Conservation (phyloP, 2,113 vertebrate species). For the Pseudopipra pipra region DNA sequence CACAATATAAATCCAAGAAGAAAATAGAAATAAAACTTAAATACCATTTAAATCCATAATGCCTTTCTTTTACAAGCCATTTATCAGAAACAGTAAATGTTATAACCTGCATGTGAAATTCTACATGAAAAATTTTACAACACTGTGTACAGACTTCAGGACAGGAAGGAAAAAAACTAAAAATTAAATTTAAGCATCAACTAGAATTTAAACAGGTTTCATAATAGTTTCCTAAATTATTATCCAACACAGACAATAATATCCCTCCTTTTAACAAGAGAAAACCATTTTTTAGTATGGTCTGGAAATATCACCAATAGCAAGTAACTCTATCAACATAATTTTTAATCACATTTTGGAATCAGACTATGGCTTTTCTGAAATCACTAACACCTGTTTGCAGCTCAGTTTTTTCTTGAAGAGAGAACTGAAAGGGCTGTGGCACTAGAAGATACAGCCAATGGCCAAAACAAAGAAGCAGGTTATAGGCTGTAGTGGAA, state of each 20-base stretch:
- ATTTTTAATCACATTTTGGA: not conserved
- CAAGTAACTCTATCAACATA: not conserved
- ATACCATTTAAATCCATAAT: not conserved
- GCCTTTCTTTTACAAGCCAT: not conserved
- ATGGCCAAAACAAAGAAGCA: not conserved
- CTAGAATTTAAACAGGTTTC: not conserved
- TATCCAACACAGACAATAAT: not conserved
- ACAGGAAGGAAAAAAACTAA: not conserved
- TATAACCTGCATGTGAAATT: not conserved
- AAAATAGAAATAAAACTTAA: slow-evolving; percentile 32
- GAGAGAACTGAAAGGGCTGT: not conserved
- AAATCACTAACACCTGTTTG: not conserved
- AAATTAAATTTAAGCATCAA: not conserved
- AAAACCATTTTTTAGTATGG: not conserved
- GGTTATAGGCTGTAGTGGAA: not conserved
- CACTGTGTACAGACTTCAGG: not conserved
- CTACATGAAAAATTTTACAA: not conserved
- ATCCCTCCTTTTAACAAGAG: not conserved
- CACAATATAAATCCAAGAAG: not conserved
- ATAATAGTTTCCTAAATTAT: not conserved
- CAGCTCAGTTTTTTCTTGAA: not conserved
- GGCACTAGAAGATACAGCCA: not conserved
- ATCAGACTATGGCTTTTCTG: not conserved
- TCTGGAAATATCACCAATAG: not conserved
- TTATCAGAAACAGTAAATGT: not conserved